Base-by-base conservation (phyloP, 2,113 vertebrate genomes). In the Hemicordylus capensis region DNA sequence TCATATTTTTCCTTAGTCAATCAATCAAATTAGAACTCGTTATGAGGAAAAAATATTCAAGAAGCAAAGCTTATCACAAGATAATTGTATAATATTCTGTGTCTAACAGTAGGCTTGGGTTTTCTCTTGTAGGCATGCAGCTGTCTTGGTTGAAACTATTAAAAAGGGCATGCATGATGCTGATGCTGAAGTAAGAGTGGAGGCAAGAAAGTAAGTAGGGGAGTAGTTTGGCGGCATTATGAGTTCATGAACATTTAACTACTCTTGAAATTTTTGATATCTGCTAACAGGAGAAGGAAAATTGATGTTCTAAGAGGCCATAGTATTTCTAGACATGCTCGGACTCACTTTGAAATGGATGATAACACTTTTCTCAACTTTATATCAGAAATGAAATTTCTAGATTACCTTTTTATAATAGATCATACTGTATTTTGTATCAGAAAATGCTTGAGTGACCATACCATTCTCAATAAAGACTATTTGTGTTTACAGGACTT, bases 191-290 rank as follows among this genome's bases (percentile, higher is more conserved):
- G 98, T 98, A 93, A 97, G 98, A 96, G 98, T 98, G 76, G 98
- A 99, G 88, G 98, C 98, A 90, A 97, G 98, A 96, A 99, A 99
- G 98, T 99, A 96, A 97, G 98, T 94, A n/a, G n/a, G n/a, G n/a
- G n/a, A n/a, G n/a, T n/a, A n/a, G n/a, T n/a, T n/a, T n/a, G n/a
- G n/a, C n/a, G n/a, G n/a, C n/a, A n/a, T n/a, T n/a, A n/a, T n/a
- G n/a, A n/a, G n/a, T n/a, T n/a, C 82, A 77, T 8, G 14, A 59
- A 85, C 1, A 17, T 56, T 77, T 92, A 19, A 24, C 4, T 90
- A 63, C 87, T 63, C 75, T 17, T 90, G 81, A 85, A 80, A 31
- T 0, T 22, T 1, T 24, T 0, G 80, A 28, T 74, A 37, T 12
- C 4, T 81, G 89, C 4, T 15, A 1, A 86, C 12, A 85, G 4